These are phyloP conservation scores for Oxyteleia sp. DNA, from an alignment of 2,888 invertebrate genomes.

Conservation along the genomic window DNA sequence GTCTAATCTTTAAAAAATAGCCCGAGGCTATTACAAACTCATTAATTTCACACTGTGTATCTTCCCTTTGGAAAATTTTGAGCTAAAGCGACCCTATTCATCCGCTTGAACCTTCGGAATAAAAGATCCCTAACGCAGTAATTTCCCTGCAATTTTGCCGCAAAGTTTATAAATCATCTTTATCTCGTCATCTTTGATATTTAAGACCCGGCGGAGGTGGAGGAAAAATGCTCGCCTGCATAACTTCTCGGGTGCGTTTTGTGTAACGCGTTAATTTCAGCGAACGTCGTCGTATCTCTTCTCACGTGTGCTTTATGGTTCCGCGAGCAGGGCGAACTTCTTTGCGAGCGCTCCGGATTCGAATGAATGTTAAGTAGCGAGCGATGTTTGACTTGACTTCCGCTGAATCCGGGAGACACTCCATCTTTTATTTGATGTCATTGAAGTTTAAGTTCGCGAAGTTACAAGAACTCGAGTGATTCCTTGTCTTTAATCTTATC, in stretches of 20 bases:
- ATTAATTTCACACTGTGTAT: too few relatives aligned
- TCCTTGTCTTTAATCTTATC: constrained; percentile 60
- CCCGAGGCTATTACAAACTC: too few relatives aligned
- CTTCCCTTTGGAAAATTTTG: too few relatives aligned
- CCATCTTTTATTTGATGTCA: constrained; percentile 67
- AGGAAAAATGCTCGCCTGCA: background rate
- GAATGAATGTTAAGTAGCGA: constrained; percentile 63
- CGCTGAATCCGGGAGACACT: constrained; percentile 57
- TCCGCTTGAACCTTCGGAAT: too few relatives aligned
- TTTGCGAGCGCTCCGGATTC: constrained; percentile 43
- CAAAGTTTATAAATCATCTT: too few relatives aligned
- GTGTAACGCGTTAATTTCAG: constrained; percentile 20
- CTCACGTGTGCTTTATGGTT: constrained; percentile 35
- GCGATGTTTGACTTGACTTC: constrained; percentile 64
- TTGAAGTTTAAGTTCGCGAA: constrained; percentile 64
- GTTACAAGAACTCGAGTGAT: constrained; percentile 41
- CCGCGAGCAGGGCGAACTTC: constrained; percentile 37
- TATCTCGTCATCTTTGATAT: background rate
- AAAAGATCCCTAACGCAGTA: too few relatives aligned
- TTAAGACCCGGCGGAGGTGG: background rate
- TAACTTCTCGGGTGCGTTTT: constrained; percentile 11
- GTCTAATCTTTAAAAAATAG: too few relatives aligned
- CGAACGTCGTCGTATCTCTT: constrained; percentile 26
- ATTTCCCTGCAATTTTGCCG: too few relatives aligned
- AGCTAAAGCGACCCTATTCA: too few relatives aligned